These are phyloP conservation scores for Sebastes melanostomus DNA, from an alignment of 2,797 vertebrate genomes.

Conservation along the genomic window DNA sequence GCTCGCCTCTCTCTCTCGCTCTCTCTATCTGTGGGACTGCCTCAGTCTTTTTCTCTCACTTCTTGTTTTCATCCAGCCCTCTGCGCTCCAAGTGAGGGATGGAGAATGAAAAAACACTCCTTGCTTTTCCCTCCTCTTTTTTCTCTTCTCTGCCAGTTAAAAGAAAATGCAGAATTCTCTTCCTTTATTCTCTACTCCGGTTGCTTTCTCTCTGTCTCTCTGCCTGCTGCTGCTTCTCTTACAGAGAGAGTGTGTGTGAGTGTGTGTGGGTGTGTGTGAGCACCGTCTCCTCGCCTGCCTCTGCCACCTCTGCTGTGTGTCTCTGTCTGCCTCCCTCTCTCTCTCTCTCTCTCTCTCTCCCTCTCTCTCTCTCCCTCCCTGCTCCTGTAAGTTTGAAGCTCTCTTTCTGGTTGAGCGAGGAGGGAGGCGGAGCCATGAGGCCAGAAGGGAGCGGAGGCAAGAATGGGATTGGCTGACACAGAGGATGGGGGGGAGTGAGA, in stretches of 20 bases:
- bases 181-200: not conserved
- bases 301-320: conserved; percentile 9
- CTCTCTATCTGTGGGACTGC: conserved; percentile 21
- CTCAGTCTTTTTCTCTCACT: conserved; percentile 36
- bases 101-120: not conserved
- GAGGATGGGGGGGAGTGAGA: not conserved
- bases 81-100: conserved; percentile 28
- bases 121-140: not conserved
- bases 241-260: not conserved
- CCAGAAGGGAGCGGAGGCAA: conserved; percentile 7
- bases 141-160: not conserved
- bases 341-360: not conserved
- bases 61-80: conserved; percentile 18
- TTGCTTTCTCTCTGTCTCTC: not conserved
- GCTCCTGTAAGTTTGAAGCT: conserved; percentile 31
- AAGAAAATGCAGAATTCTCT: not conserved
- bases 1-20: not conserved
- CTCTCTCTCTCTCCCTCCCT: not conserved
- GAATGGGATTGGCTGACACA: conserved; percentile 37
- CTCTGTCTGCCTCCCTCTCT: not conserved
- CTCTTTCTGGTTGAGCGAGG: conserved; percentile 38
- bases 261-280: not conserved
- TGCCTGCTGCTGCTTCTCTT: not conserved
- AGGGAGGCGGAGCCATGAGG: conserved; percentile 47
- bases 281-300: conserved; percentile 19